Percentiles rank a stretch among this genome's conserved stretches.
Evolutionary conservation across 1,140 invertebrate genomes (phyloP).

Genomic region (Trichonephila inaurata): DNA sequence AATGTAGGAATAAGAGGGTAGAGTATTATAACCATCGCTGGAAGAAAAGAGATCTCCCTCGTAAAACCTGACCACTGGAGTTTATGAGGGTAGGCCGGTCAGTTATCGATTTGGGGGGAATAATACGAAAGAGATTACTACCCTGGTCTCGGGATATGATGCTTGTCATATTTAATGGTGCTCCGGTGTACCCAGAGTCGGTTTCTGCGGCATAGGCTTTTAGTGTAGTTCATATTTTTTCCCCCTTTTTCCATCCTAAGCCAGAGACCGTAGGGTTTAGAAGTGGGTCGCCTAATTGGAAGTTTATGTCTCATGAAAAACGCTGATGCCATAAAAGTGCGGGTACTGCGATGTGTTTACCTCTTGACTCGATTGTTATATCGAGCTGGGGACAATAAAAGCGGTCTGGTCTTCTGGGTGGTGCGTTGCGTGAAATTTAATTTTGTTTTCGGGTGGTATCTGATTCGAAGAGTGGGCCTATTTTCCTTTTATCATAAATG

Average conservation of each 20-base stretch:
- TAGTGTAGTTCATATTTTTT: conserved; percentile 58
- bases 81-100: conserved; percentile 71
- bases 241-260: neutral
- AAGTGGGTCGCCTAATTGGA: conserved; percentile 71
- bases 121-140: conserved; percentile 55
- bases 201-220: conserved; percentile 30
- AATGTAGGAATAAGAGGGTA: conserved; percentile 32
- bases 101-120: conserved; percentile 66
- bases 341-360: conserved; percentile 37
- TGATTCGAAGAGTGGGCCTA: conserved; percentile 16
- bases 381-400: conserved; percentile 42
- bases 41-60: conserved; percentile 42
- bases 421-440: conserved; percentile 64
- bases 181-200: conserved; percentile 26
- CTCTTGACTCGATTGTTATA: conserved; percentile 41
- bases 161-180: conserved; percentile 76
- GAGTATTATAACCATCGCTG: conserved; percentile 49
- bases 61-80: conserved; percentile 75
- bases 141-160: conserved; percentile 39
- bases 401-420: conserved; percentile 31
- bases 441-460: conserved; percentile 19
- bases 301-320: conserved; percentile 76
- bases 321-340: conserved; percentile 69
- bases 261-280: conserved; percentile 36
- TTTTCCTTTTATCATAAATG: conserved; percentile 14